A percentile compares a stretch with the other conserved stretches of the same genome.
Conservation (phyloP, 2,888 invertebrate species). For the Lasius fuliginosus region DNA sequence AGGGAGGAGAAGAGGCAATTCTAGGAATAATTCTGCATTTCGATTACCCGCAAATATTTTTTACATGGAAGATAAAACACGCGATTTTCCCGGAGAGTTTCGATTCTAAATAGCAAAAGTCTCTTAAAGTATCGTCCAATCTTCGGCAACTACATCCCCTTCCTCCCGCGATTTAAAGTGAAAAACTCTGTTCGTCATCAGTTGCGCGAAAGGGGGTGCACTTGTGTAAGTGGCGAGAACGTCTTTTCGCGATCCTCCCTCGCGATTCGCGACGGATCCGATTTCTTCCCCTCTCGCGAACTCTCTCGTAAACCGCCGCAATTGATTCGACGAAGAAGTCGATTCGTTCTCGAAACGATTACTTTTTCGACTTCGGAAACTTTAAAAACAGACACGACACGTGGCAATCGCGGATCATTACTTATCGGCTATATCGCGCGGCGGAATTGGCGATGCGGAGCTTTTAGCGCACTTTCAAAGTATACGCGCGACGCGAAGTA, state of each 20-base stretch:
- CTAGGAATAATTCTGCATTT: neutral
- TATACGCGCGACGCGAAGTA: constrained; percentile 23
- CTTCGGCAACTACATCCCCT: constrained; percentile 14
- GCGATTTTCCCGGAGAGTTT: constrained; percentile 7
- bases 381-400: constrained; percentile 39
- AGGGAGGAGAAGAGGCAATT: too few species aligned
- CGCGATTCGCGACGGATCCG: neutral
- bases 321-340: constrained; percentile 37
- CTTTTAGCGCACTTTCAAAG: constrained; percentile 39
- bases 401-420: constrained; percentile 18
- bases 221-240: constrained; percentile 32
- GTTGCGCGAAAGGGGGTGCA: constrained; percentile 9
- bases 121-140: constrained; percentile 30
- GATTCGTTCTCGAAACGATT: constrained; percentile 15
- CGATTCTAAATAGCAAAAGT: constrained; percentile 26
- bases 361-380: constrained; percentile 8
- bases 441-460: constrained; percentile 5
- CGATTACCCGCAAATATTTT: neutral
- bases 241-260: neutral
- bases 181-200: constrained; percentile 53
- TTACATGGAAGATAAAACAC: neutral
- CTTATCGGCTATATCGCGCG: neutral
- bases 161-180: constrained; percentile 19
- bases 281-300: neutral
- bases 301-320: neutral